Evolutionary conservation across 1,140 invertebrate species (phyloP).

Genomic region (Bombus superbus): DNA sequence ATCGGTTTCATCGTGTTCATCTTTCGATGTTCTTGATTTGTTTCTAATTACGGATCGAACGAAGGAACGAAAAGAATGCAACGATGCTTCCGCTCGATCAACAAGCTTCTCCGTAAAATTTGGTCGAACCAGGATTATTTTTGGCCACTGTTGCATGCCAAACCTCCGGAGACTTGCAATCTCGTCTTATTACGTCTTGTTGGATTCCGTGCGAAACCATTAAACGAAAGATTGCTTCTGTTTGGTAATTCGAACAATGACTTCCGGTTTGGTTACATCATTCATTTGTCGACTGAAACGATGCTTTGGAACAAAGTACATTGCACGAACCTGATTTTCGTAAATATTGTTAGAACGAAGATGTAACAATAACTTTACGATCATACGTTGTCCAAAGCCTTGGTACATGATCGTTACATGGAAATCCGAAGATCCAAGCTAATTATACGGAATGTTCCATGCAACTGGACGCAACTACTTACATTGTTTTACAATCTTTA

Average conservation of each 20-base stretch:
- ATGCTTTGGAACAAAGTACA: neutral
- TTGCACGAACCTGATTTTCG: neutral
- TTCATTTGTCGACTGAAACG: too few relatives aligned
- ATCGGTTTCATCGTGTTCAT: neutral
- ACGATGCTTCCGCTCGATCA: neutral
- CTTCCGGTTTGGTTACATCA: neutral
- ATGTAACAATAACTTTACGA: neutral
- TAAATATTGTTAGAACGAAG: neutral
- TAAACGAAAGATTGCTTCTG: conserved; percentile 1
- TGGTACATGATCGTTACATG: neutral
- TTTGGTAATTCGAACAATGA: neutral
- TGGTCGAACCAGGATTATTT: conserved; percentile 62
- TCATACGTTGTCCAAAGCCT: neutral
- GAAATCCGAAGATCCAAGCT: neutral
- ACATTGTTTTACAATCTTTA: too few relatives aligned
- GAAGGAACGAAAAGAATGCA: neutral
- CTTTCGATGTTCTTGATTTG: neutral
- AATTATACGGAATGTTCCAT: neutral
- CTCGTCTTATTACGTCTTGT: conserved; percentile 36
- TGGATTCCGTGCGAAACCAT: neutral
- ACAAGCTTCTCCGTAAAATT: conserved; percentile 32
- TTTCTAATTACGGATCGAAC: neutral
- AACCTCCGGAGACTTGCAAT: conserved; percentile 57
- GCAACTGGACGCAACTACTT: too few relatives aligned
- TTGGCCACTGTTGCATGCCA: conserved; percentile 37